phyloP scores from a whole-genome alignment of 2,888 invertebrate genomes.

The Synanthedon tipuliformis region DNA sequence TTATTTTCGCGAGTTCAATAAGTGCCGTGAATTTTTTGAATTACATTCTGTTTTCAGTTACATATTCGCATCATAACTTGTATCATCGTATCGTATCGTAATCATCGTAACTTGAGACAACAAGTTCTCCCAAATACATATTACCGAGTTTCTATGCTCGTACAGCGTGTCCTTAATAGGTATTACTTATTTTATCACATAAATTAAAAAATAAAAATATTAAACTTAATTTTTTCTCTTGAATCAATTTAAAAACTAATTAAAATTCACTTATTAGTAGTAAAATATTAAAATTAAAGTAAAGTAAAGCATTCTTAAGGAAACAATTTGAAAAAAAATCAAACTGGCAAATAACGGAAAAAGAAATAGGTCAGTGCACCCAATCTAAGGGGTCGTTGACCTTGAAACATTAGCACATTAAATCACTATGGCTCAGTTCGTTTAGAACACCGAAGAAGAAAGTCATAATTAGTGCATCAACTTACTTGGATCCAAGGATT shows the following conservation, averaged over 20 bases:
- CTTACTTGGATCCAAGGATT: slow-evolving; percentile 84
- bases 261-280: not conserved
- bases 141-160: too few relatives aligned
- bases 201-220: not conserved
- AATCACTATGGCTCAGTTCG: slow-evolving; percentile 44
- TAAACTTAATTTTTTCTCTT: too few relatives aligned
- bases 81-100: too few relatives aligned
- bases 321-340: not conserved
- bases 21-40: too few relatives aligned
- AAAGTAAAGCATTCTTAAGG: not conserved
- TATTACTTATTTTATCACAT: not conserved
- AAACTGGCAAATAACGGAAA: slow-evolving; percentile 30
- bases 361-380: slow-evolving; percentile 51
- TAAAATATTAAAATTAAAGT: not conserved
- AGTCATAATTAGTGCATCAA: slow-evolving; percentile 15
- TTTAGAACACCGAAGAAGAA: slow-evolving; percentile 21
- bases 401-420: slow-evolving; percentile 37
- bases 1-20: too few relatives aligned
- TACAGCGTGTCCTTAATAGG: not conserved
- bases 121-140: too few relatives aligned
- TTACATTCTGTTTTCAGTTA: too few relatives aligned
- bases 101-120: too few relatives aligned
- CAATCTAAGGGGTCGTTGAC: slow-evolving; percentile 52
- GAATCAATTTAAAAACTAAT: not conserved
- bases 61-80: too few relatives aligned